These are phyloP conservation scores for Apodemus speciosus DNA, from an alignment of 2,113 vertebrate species.

Conservation along the genomic window DNA sequence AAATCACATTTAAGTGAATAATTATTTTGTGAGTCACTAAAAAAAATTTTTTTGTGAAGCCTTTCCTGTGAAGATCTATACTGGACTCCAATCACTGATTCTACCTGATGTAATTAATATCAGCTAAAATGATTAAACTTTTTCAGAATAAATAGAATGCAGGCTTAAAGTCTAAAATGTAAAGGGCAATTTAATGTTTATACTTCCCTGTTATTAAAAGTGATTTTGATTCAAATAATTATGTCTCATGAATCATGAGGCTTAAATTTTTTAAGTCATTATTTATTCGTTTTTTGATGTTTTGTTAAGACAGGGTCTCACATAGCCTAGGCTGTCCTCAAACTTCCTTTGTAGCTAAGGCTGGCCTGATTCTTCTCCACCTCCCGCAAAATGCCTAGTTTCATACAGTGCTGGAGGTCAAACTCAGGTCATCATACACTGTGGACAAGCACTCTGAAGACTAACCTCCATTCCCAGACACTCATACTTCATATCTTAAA, in stretches of 20 bases:
- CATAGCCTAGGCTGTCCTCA: neutral
- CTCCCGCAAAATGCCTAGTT: neutral
- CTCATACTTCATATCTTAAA: neutral
- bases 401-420: neutral
- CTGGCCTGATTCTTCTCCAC: neutral
- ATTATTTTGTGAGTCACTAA: conserved; percentile 60
- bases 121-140: neutral
- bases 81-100: neutral
- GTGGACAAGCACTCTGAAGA: neutral
- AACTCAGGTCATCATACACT: neutral
- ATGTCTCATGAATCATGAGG: conserved; percentile 36
- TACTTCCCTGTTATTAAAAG: conserved; percentile 20
- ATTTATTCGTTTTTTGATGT: neutral
- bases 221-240: conserved; percentile 42
- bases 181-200: conserved; percentile 45
- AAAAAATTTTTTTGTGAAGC: conserved; percentile 63
- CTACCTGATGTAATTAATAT: neutral
- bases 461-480: neutral
- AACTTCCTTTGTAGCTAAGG: neutral
- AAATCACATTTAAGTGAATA: conserved; percentile 53
- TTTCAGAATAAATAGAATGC: conserved; percentile 8
- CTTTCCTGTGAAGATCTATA: conserved; percentile 45
- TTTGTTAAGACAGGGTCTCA: neutral
- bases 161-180: conserved; percentile 45
- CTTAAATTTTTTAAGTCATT: conserved; percentile 52